phyloP scores from a whole-genome alignment of 2,797 vertebrate species.

The Antennarius maculatus region DNA sequence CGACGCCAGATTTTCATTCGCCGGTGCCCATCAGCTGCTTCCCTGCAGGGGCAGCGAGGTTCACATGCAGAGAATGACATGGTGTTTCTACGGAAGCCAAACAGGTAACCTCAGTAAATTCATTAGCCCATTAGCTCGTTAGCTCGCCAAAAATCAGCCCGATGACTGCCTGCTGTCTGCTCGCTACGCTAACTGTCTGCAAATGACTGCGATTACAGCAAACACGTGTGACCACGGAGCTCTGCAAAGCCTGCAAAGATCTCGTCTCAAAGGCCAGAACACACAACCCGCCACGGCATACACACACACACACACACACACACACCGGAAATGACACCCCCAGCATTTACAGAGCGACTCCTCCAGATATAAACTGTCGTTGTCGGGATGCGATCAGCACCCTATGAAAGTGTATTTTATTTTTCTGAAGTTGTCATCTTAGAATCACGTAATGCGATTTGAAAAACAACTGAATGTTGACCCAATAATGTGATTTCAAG shows the following conservation, averaged over 20 bases:
- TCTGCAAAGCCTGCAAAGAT: conserved; percentile 1
- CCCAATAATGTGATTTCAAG: conserved; percentile 64
- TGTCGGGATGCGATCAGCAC: conserved; percentile 47
- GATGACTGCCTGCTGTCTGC: conserved; percentile 46
- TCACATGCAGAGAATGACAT: conserved; percentile 32
- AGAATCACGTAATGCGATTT: conserved; percentile 57
- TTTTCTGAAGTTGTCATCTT: conserved; percentile 58
- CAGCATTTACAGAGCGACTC: not conserved
- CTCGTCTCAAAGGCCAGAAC: conserved; percentile 12
- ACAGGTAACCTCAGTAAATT: conserved; percentile 69
- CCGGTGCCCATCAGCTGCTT: conserved; percentile 39
- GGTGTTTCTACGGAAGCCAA: conserved; percentile 55
- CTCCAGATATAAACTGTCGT: conserved; percentile 24
- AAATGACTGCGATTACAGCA: conserved; percentile 83
- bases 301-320: too few relatives aligned
- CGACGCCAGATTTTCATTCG: conserved; percentile 46
- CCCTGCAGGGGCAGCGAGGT: conserved; percentile 18
- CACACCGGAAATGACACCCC: too few relatives aligned
- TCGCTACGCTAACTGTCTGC: conserved; percentile 81
- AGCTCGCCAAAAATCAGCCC: conserved; percentile 57
- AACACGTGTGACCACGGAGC: conserved; percentile 43
- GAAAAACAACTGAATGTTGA: conserved; percentile 54
- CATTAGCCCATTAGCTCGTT: conserved; percentile 81
- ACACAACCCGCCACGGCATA: not conserved
- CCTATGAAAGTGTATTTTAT: conserved; percentile 29